Percentiles rank a stretch among this genome's conserved stretches.
Conservation (phyloP, 2,113 vertebrate genomes). For the Phrynosoma blainvillii region DNA sequence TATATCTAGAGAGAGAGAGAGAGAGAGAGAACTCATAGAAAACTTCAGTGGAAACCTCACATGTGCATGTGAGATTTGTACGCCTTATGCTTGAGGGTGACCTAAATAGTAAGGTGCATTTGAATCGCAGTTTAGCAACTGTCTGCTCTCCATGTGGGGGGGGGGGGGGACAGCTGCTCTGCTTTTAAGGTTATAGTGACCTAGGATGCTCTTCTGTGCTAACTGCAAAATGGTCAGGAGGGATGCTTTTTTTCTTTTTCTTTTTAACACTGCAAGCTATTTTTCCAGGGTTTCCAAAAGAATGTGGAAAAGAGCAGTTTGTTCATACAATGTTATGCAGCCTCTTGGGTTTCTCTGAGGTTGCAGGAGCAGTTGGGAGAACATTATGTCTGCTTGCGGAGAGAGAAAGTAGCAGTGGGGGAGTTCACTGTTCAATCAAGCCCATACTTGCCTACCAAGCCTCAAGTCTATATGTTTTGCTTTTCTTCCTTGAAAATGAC, state of each 20-base stretch:
- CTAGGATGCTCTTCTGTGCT: conserved; percentile 13
- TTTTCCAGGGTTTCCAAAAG: background rate
- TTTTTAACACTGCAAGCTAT: background rate
- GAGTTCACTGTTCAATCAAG: background rate
- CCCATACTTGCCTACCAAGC: background rate
- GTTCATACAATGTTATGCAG: background rate
- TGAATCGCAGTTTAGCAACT: background rate
- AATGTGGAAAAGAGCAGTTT: background rate
- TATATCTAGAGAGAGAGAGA: background rate
- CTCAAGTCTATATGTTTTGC: background rate
- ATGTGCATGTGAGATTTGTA: background rate
- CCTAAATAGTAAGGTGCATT: background rate
- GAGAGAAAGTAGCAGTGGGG: background rate
- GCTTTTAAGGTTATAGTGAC: conserved; percentile 28
- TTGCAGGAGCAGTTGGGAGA: background rate
- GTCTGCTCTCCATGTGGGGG: conserved; percentile 1
- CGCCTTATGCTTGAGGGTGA: background rate
- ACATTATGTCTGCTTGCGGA: background rate
- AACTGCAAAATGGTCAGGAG: background rate
- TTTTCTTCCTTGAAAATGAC: no score
- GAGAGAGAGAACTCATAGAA: no score
- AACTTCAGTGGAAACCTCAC: background rate
- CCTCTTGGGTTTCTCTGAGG: background rate
- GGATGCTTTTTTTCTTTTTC: background rate
- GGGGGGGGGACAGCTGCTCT: no score